A percentile compares a stretch with the other conserved stretches of the same genome.
Evolutionary conservation across 2,113 vertebrate genomes (phyloP).

Genomic region (Eptesicus fuscus): DNA sequence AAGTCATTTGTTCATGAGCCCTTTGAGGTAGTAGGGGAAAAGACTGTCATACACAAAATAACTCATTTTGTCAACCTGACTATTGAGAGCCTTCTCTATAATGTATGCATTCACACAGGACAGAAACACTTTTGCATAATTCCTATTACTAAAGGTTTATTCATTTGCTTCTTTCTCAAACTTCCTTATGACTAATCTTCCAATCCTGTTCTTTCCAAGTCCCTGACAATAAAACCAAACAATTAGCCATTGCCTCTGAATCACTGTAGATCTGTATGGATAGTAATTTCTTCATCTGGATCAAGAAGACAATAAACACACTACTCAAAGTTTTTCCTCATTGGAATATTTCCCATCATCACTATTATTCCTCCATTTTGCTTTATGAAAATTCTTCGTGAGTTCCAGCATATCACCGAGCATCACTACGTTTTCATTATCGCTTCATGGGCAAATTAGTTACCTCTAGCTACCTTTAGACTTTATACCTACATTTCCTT

Average conservation of each 20-base stretch:
- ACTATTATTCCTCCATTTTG: background rate
- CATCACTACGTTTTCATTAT: background rate
- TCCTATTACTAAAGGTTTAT: background rate
- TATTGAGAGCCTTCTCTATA: background rate
- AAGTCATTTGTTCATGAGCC: background rate
- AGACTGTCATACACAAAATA: background rate
- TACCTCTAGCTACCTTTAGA: background rate
- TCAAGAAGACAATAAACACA: background rate
- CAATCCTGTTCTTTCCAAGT: background rate
- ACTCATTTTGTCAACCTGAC: background rate
- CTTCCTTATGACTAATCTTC: background rate
- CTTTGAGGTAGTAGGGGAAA: background rate
- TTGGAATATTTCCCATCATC: background rate
- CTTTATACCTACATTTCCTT: background rate
- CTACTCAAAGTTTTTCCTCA: background rate
- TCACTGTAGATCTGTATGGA: background rate
- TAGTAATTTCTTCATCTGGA: background rate
- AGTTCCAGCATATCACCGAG: background rate
- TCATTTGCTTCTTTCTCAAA: background rate
- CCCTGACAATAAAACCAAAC: background rate
- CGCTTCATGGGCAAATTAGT: background rate
- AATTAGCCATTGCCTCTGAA: background rate
- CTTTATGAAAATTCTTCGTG: conserved; percentile 3
- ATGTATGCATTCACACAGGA: background rate
- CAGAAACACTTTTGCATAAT: background rate